Evolutionary conservation across 1,140 invertebrate species (phyloP), one percentile per base, ranked within the genome.

Genomic region (Phortica variegata): DNA sequence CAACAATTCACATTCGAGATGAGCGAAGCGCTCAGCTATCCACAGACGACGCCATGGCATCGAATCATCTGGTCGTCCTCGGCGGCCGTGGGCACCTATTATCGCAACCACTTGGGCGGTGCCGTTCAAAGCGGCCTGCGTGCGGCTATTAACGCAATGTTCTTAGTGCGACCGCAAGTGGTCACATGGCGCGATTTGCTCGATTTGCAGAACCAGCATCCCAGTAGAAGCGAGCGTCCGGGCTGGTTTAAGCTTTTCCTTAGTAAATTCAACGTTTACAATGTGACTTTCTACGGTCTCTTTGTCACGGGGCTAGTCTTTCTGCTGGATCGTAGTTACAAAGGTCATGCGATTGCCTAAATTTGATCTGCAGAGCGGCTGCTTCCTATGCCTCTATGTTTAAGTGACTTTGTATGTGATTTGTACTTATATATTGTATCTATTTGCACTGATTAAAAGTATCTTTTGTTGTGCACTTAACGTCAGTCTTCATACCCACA

Each of bases 71-170:
- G 69, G 69, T 63, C 69, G 16, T 61, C 73, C 18, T 75, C 72
- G 3, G 49, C 73, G 3, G 42, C 58, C 2, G 56, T 43, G 2
- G 62, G 51, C 8, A 66, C 56, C 23, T 51, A 36, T 23, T 69
- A 73, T 53, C 73, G 73, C 32, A 73, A 57, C 17, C 49, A 59
- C 3, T 56, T 75, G 37, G 68, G 58, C 1, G 73, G 73, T 3
- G 72, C 73, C 0, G 66, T 75, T 3, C 63, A 75, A 52, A 75
- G 73, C 38, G 73, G 73, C 3, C n/a, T 63, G 3, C 38, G 73
- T 33, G 63, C 73, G 0, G 73, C 73, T 2, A 48, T 73, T 2
- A 60, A 57, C 50, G 66, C 73, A 1, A 31, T 75, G 1, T 58
- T 71, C 6, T 41, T 66, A 16, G 46, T 73, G 2, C 47, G 66